A percentile compares a stretch with the other conserved stretches of the same genome.
Conservation (phyloP, 2,888 invertebrate species). For the Ischnura elegans region DNA sequence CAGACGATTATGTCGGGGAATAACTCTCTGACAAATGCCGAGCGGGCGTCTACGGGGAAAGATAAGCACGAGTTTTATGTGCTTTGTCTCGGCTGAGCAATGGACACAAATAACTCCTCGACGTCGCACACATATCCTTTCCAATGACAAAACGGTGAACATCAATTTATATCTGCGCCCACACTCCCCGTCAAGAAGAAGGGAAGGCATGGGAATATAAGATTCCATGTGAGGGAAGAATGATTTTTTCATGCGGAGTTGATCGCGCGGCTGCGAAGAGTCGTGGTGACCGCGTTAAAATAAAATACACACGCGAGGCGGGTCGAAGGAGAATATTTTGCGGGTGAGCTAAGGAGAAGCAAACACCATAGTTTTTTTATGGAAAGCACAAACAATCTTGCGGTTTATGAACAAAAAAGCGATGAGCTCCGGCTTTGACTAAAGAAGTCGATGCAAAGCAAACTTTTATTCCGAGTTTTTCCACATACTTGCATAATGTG, state of each 20-base stretch:
- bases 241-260: background rate
- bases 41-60: background rate
- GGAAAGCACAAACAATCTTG: background rate
- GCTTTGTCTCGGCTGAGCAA: background rate
- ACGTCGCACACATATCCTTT: background rate
- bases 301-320: background rate
- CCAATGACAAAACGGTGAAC: background rate
- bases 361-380: background rate
- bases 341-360: background rate
- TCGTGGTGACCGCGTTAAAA: background rate
- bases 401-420: background rate
- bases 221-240: background rate
- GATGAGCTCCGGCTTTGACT: background rate
- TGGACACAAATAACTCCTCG: too few relatives aligned
- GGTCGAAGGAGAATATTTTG: slow-evolving; percentile 8
- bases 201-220: background rate
- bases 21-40: background rate
- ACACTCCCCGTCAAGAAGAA: background rate
- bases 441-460: too few relatives aligned
- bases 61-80: background rate
- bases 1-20: background rate
- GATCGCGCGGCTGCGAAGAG: background rate
- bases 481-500: too few relatives aligned
- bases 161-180: background rate
- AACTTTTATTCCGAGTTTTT: too few relatives aligned